Evolutionary conservation across 2,797 vertebrate species (phyloP).

Genomic region (Cercopithecus neglectus): DNA sequence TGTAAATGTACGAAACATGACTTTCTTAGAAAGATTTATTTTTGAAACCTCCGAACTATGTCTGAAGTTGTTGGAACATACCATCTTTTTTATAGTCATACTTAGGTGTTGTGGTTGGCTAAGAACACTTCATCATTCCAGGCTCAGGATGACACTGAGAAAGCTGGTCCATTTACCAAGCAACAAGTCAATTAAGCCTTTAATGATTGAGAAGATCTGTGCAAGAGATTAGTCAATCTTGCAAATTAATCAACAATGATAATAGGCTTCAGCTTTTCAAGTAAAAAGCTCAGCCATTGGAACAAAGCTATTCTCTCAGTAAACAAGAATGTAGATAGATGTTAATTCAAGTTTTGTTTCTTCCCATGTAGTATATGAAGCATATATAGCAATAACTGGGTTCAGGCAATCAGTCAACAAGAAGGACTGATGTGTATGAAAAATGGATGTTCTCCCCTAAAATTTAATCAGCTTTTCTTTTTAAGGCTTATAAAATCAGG

Average conservation of each 20-base stretch:
- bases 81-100: neutral
- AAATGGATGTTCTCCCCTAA: neutral
- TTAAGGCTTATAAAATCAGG: neutral
- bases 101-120: neutral
- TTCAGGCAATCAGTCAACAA: neutral
- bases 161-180: neutral
- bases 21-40: neutral
- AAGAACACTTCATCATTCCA: neutral
- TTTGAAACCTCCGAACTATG: neutral
- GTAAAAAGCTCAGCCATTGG: constrained; percentile 1
- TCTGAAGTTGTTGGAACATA: neutral
- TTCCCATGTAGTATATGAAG: neutral
- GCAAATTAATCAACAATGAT: constrained; percentile 34
- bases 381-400: neutral
- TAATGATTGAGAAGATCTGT: constrained; percentile 34
- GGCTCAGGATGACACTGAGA: neutral
- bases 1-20: neutral
- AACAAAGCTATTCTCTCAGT: neutral
- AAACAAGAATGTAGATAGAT: neutral
- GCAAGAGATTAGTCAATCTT: neutral
- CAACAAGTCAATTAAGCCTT: constrained; percentile 23
- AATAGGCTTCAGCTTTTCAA: neutral
- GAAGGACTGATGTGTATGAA: neutral
- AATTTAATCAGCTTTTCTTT: neutral
- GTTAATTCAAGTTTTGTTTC: neutral